Evolutionary conservation across 2,888 invertebrate genomes (phyloP).

Genomic region (Drosophila setosimentum): DNA sequence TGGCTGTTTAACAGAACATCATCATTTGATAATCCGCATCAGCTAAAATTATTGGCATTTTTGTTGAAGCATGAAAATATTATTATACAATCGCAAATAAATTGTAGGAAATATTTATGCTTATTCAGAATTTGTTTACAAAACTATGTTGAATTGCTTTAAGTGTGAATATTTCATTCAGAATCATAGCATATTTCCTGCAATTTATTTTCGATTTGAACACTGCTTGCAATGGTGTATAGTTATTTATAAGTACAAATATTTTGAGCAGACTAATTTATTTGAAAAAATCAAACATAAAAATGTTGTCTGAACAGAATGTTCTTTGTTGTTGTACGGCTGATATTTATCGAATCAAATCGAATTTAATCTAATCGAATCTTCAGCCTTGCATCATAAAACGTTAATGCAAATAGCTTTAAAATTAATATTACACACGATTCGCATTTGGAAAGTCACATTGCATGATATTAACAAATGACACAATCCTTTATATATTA

Average conservation of each 20-base stretch:
- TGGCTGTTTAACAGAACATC: constrained; percentile 37
- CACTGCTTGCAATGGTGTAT: constrained; percentile 44
- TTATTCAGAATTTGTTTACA: neutral
- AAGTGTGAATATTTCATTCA: constrained; percentile 13
- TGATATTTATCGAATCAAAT: constrained; percentile 22
- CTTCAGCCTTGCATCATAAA: constrained; percentile 30
- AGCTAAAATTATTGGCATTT: constrained; percentile 74
- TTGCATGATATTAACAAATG: constrained; percentile 51
- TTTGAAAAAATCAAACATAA: neutral
- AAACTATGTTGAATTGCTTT: constrained; percentile 4
- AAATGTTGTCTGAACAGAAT: constrained; percentile 25
- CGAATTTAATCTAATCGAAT: neutral
- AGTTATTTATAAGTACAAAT: constrained; percentile 51
- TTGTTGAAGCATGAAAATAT: constrained; percentile 68
- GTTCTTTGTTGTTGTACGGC: constrained; percentile 17
- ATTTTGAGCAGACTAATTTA: constrained; percentile 33
- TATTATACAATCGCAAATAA: constrained; percentile 30
- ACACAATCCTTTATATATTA: constrained; percentile 11
- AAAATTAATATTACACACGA: constrained; percentile 22
- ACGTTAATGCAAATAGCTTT: constrained; percentile 15
- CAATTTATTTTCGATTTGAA: constrained; percentile 36
- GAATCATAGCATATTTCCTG: constrained; percentile 18
- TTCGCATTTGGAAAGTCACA: constrained; percentile 59
- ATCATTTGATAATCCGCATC: constrained; percentile 40
- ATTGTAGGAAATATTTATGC: constrained; percentile 32